A percentile compares a stretch with the other conserved stretches of the same genome.
phyloP scores from a whole-genome alignment of 2,113 vertebrate species.

The Tautogolabrus adspersus region DNA sequence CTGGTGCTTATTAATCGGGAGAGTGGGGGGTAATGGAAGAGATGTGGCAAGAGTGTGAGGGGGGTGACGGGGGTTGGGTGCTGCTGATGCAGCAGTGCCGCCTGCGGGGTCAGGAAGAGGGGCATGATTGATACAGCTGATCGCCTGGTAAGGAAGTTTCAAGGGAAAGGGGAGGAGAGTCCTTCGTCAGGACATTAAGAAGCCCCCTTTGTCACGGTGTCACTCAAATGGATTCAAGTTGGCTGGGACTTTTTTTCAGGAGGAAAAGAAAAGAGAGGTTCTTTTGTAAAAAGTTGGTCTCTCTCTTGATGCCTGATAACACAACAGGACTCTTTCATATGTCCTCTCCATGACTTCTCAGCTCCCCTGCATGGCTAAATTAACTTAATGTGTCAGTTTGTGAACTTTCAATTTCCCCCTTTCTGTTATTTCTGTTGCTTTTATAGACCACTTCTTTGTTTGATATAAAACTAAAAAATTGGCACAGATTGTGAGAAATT shows the following conservation, averaged over 20 bases:
- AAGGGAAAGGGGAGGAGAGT: constrained; percentile 80
- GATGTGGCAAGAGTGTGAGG: constrained; percentile 18
- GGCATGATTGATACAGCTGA: constrained; percentile 92
- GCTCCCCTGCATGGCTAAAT: constrained; percentile 55
- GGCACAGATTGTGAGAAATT: not conserved
- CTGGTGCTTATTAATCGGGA: constrained; percentile 77
- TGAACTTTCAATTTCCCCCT: constrained; percentile 37
- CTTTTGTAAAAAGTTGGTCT: constrained; percentile 67
- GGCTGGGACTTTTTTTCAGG: constrained; percentile 64
- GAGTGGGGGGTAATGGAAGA: constrained; percentile 40
- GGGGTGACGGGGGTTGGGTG: constrained; percentile 66
- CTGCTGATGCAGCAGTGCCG: constrained; percentile 86
- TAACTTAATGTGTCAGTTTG: constrained; percentile 57
- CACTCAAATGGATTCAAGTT: constrained; percentile 85
- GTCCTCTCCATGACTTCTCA: constrained; percentile 56
- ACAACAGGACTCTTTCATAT: constrained; percentile 75
- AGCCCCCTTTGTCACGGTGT: constrained; percentile 90
- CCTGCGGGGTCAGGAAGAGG: constrained; percentile 92
- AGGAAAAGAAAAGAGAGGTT: constrained; percentile 74
- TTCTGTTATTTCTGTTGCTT: constrained; percentile 21
- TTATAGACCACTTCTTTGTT: not conserved
- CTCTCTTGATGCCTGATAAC: constrained; percentile 62
- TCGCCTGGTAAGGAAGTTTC: constrained; percentile 90
- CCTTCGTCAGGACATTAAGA: constrained; percentile 86
- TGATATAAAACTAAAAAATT: no score